Base-by-base conservation (phyloP, 1,140 invertebrate genomes). In the Hyphantria cunea region DNA sequence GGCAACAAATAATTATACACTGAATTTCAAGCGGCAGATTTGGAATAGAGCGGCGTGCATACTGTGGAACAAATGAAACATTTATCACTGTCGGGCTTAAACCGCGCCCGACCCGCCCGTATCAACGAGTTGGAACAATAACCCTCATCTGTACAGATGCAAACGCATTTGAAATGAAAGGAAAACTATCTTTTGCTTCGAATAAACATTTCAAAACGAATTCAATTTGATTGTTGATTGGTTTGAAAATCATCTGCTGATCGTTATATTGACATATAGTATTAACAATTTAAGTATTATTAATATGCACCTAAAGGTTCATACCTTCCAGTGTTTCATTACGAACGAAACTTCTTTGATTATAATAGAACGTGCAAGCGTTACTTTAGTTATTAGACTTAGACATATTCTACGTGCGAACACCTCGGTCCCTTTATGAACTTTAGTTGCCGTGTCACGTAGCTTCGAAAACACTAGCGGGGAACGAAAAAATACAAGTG, bases 51-150 rank as follows among this genome's bases (percentile, higher is more conserved):
- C 60, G 50, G 44, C 66, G 69, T 71, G 72, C 72, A 71, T 68
- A 77, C 64, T 70, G 73, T 60, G 67, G 71, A 76, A 82, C 82
- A 84, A 86, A 84, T 82, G 78, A 78, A 80, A 84, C 82, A 84
- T 85, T 84, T 76, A 80, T 87, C 84, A 80, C 63, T 81, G 84
- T 87, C 84, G 70, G 61, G 73, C 39, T 77, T 69, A 60, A 51
- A 48, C 48, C 53, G 53, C 56, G 42, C 48, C 56, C 50, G 53
- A 60, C 48, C 51, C 64, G 42, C 54, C 55, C 47, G 47, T 61
- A 64, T 70, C 68, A 70, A 48, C 63, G 54, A 47, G 39, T 58
- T 39, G 37, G 50, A 62, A 67, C 59, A 67, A 67, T 67, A 67
- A 52, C 65, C 52, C 48, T 62, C 65, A 58, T 56, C n/a, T 52